Evolutionary conservation across 2,113 vertebrate genomes (phyloP), one percentile per base, ranked within the genome.

Genomic region (Taxidea taxus): DNA sequence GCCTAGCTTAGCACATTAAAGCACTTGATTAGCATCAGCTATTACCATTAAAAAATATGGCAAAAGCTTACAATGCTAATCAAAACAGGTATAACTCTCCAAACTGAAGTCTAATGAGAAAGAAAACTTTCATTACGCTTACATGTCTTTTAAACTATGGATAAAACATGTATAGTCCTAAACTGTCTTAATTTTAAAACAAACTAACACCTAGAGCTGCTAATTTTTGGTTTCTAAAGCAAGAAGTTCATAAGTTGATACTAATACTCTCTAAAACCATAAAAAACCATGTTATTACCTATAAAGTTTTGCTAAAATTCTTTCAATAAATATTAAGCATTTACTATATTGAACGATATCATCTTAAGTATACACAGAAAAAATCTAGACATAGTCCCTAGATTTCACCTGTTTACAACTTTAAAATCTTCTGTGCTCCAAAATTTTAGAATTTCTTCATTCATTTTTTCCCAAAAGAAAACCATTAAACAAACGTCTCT

Each of bases 41-140:
- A 51, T 85, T 84, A 81, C 39, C 75, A 47, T 85, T 87, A 87
- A 47, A 72, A 39, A 64, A 42, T 47, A 85, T 20, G 8, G 27
- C 37, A 72, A 90, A 89, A 94, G 66, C 37, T 95, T 94, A 54
- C 18, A 60, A n/a, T 51, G 47, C 39, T 81, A 75, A 85, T 94
- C 44, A 85, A 90, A 95, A 92, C 39, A 64, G 23, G 13, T 75
- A 81, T 74, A 87, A 82, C 29, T 87, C 90, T 87, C 2, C 84
- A 87, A 95, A 62, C 13, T 62, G 12, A 62, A 27, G 29, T 51
- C 37, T 49, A 49, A 74, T 84, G 15, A 80, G 62, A 92, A 75
- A 58, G 54, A 77, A 77, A 74, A 66, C 91, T 80, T 80, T 34
- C 77, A 21, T 82, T 94, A 89, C 72, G 27, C 23, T 94, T 94